phyloP scores from a whole-genome alignment of 2,113 vertebrate genomes.

The Nycticryphes semicollaris region DNA sequence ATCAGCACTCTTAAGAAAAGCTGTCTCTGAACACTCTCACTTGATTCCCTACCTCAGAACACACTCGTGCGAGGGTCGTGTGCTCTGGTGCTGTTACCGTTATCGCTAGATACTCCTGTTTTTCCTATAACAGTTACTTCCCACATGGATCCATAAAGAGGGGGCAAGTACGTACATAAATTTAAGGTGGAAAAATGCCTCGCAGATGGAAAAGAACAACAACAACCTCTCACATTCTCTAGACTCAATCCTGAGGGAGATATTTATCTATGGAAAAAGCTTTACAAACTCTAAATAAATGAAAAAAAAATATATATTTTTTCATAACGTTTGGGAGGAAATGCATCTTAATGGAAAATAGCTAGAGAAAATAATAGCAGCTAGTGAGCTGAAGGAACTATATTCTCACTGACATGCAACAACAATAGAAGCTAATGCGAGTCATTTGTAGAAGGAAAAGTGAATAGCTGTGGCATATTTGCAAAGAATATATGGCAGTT shows the following conservation, averaged over 20 bases:
- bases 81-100: background rate
- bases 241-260: background rate
- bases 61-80: background rate
- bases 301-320: background rate
- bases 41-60: background rate
- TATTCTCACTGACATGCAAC: conserved; percentile 60
- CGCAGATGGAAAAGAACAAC: conserved; percentile 35
- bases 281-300: conserved; percentile 11
- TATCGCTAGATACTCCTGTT: background rate
- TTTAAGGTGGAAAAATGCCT: background rate
- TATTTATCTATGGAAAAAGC: conserved; percentile 34
- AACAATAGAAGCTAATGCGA: conserved; percentile 75
- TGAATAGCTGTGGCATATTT: conserved; percentile 72
- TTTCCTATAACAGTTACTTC: background rate
- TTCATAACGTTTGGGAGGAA: conserved; percentile 59
- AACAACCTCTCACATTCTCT: background rate
- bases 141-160: background rate
- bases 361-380: conserved; percentile 55
- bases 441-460: conserved; percentile 71
- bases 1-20: background rate
- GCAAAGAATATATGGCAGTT: conserved; percentile 73
- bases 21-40: background rate
- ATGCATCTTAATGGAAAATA: conserved; percentile 57
- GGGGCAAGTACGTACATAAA: background rate
- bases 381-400: conserved; percentile 61